phyloP scores from a whole-genome alignment of 2,888 invertebrate genomes.

The Saturnia pavonia region DNA sequence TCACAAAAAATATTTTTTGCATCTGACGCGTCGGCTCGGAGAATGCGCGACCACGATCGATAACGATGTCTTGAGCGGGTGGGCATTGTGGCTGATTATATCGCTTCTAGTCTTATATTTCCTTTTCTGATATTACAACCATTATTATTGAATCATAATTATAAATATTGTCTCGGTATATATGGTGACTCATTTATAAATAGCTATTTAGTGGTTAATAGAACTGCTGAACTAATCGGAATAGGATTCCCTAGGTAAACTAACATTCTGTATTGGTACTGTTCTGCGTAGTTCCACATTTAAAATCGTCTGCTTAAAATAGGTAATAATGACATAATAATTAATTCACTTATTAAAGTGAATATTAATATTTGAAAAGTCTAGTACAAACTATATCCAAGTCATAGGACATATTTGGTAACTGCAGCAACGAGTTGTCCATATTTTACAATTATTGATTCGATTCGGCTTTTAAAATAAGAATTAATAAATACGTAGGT shows the following conservation, averaged over 20 bases:
- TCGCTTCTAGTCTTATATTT: slow-evolving; percentile 47
- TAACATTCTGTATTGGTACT: neutral
- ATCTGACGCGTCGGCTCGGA: slow-evolving; percentile 50
- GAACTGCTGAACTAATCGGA: neutral
- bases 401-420: neutral
- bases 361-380: neutral
- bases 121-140: slow-evolving; percentile 38
- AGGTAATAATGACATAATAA: neutral
- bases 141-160: slow-evolving; percentile 2
- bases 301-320: neutral
- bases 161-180: neutral
- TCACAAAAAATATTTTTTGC: slow-evolving; percentile 54
- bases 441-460: neutral
- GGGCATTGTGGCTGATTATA: slow-evolving; percentile 50
- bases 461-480: neutral
- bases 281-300: neutral
- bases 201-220: neutral
- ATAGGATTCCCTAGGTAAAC: neutral
- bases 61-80: slow-evolving; percentile 70
- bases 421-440: neutral
- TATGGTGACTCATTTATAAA: neutral
- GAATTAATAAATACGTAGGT: neutral
- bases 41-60: slow-evolving; percentile 72
- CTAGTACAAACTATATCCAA: neutral
- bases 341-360: neutral